Conservation (phyloP, 2,113 vertebrate species). For the Nothoprocta pentlandii region DNA sequence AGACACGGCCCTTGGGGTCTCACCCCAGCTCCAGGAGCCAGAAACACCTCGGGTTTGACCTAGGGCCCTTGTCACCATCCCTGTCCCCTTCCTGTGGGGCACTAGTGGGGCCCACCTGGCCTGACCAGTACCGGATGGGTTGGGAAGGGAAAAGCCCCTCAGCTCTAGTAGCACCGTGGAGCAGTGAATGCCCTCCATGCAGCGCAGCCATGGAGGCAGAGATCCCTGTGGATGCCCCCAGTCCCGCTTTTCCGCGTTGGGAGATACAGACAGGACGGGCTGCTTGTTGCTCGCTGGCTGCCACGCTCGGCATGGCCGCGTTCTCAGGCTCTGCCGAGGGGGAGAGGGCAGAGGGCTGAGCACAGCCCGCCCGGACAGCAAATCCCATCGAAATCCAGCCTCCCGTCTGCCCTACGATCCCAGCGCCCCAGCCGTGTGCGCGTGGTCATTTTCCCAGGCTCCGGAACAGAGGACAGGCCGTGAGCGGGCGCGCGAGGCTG, state of each 20-base stretch:
- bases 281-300: background rate
- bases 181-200: background rate
- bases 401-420: background rate
- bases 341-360: background rate
- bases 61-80: background rate
- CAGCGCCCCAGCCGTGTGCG: rapidly evolving
- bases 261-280: background rate
- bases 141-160: background rate
- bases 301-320: rapidly evolving
- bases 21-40: background rate
- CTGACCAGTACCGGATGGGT: no score
- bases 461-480: background rate
- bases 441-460: background rate
- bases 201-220: background rate
- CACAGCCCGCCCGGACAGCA: background rate
- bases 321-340: background rate
- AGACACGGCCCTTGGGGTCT: rapidly evolving
- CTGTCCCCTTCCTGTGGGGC: rapidly evolving
- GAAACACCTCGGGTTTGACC: background rate
- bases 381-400: background rate
- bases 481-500: background rate
- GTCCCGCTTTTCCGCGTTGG: background rate
- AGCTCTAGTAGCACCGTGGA: background rate
- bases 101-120: background rate
- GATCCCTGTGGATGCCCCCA: background rate